A percentile compares a stretch with the other conserved stretches of the same genome.
Conservation (phyloP, 1,140 invertebrate species). For the Belonocnema kinseyi region DNA sequence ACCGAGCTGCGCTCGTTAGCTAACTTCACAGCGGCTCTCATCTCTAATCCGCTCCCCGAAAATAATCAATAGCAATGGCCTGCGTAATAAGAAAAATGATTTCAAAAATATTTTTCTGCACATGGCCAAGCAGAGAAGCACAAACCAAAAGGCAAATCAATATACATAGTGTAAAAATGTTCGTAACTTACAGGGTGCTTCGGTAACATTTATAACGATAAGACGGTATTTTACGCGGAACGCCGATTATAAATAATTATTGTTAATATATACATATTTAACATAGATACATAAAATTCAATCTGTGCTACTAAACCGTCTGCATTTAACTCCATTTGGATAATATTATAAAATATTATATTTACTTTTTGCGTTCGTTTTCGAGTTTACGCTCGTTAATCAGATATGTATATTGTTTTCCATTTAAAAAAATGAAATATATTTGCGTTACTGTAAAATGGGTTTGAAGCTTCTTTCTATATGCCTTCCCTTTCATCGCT, state of each 20-base stretch:
- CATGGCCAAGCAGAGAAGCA: constrained; percentile 21
- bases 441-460: constrained; percentile 60
- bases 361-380: constrained; percentile 18
- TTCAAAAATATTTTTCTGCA: constrained; percentile 20
- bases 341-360: constrained; percentile 11
- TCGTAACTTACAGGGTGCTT: constrained; percentile 30
- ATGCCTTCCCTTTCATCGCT: not conserved
- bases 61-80: constrained; percentile 16
- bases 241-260: not conserved
- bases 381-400: constrained; percentile 27
- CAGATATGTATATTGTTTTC: constrained; percentile 56
- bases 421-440: constrained; percentile 59
- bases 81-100: not conserved
- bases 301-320: constrained; percentile 13
- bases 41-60: no score
- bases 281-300: constrained; percentile 9
- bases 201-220: constrained; percentile 9
- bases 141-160: constrained; percentile 10
- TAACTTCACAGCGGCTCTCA: no score
- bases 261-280: constrained; percentile 17
- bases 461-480: not conserved
- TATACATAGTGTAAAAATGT: constrained; percentile 25
- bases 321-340: constrained; percentile 25
- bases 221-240: constrained; percentile 10
- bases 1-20: no score